Conservation (phyloP, 2,797 vertebrate genomes). For the Silurus aristotelis region DNA sequence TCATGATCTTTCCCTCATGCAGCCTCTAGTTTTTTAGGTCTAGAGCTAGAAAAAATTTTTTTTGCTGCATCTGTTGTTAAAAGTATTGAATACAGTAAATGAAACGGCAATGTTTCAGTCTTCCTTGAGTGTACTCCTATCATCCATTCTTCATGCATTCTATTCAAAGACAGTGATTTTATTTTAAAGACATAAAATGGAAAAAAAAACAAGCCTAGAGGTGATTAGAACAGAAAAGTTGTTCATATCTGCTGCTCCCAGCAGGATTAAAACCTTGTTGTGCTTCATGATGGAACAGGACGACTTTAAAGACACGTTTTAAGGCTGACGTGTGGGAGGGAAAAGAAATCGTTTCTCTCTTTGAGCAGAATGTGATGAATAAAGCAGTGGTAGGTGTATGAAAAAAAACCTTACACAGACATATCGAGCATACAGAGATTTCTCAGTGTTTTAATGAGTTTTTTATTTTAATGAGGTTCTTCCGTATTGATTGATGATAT, state of each 20-base stretch:
- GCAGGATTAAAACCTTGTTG: background rate
- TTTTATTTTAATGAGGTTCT: slow-evolving; percentile 9
- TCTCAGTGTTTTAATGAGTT: slow-evolving; percentile 18
- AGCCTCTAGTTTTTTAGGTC: too few relatives aligned
- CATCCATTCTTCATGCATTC: background rate
- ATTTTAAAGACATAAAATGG: background rate
- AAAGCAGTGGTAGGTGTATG: background rate
- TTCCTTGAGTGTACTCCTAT: background rate
- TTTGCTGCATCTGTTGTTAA: too few relatives aligned
- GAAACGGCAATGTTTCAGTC: too few relatives aligned
- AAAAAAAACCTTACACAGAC: background rate
- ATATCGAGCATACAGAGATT: background rate
- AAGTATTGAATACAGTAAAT: too few relatives aligned
- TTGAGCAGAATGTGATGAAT: background rate
- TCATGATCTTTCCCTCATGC: too few relatives aligned
- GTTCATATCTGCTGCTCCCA: background rate
- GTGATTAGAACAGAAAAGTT: background rate
- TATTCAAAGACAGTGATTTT: background rate
- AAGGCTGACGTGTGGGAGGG: background rate
- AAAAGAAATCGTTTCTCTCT: background rate
- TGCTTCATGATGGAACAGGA: slow-evolving; percentile 4
- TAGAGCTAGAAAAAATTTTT: too few relatives aligned
- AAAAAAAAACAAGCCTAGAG: background rate
- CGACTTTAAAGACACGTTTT: background rate
- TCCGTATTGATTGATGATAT: slow-evolving; percentile 5